phyloP scores from a whole-genome alignment of 2,888 invertebrate species.

The Plutella xylostella region DNA sequence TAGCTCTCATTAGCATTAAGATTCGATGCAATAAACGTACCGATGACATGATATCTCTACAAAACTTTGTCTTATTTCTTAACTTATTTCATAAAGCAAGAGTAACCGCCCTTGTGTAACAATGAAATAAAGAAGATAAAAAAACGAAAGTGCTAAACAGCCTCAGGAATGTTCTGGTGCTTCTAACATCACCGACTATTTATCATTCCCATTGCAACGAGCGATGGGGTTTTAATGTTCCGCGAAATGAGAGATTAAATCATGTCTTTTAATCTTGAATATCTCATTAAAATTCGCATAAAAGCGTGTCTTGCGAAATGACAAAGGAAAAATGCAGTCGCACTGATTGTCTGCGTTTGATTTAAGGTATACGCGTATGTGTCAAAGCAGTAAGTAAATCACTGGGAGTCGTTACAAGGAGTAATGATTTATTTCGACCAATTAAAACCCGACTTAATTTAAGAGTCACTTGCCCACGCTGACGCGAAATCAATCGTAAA shows the following conservation, averaged over 20 bases:
- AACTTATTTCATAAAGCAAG: too few species aligned
- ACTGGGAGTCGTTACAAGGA: conserved; percentile 48
- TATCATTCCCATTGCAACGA: conserved; percentile 22
- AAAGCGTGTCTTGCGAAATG: conserved; percentile 36
- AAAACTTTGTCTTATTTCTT: too few species aligned
- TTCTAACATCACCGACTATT: too few species aligned
- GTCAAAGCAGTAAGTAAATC: conserved; percentile 66
- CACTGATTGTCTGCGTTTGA: conserved; percentile 36
- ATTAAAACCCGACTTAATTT: conserved; percentile 53
- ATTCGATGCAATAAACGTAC: too few species aligned
- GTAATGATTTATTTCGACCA: conserved; percentile 63
- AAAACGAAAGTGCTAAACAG: too few species aligned
- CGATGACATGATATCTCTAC: too few species aligned
- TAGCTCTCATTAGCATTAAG: too few species aligned
- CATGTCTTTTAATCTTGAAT: conserved; percentile 40
- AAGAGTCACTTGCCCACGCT: conserved; percentile 32
- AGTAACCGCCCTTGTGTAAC: too few species aligned
- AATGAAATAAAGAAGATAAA: too few species aligned
- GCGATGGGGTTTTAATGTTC: conserved; percentile 29
- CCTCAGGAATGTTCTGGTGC: too few species aligned
- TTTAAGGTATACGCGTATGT: conserved; percentile 47
- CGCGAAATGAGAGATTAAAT: conserved; percentile 32
- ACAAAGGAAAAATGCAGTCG: conserved; percentile 44
- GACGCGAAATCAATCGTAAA: conserved; percentile 23
- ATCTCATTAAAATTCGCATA: conserved; percentile 60